Conservation (phyloP, 2,797 vertebrate genomes). For the Poecilia wingei region DNA sequence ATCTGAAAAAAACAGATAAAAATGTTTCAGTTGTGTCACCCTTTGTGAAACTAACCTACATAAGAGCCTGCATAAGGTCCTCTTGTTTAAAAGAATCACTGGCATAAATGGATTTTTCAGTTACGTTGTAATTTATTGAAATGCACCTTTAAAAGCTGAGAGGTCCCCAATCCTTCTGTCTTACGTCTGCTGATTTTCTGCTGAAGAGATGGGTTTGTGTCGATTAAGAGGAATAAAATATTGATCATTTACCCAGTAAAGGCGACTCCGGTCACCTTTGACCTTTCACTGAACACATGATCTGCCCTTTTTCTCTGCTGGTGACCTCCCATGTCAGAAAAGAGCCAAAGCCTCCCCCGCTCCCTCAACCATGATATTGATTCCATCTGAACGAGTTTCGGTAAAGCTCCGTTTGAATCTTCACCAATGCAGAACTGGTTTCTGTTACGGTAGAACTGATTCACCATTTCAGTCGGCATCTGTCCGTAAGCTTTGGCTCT, state of each 20-base stretch:
- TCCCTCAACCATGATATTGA: constrained; percentile 32
- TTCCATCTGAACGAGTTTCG: constrained; percentile 11
- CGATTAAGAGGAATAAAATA: constrained; percentile 32
- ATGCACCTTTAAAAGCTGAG: neutral
- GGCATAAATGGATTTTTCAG: neutral
- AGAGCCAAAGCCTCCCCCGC: constrained; percentile 14
- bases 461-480: constrained; percentile 27
- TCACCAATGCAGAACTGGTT: constrained; percentile 5
- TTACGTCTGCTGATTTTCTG: neutral
- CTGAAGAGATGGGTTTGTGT: neutral
- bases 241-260: constrained; percentile 29
- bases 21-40: neutral
- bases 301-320: neutral
- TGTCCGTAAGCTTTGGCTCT: constrained; percentile 32
- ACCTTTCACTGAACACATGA: constrained; percentile 40
- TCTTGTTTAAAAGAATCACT: neutral
- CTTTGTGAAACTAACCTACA: neutral
- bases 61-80: neutral
- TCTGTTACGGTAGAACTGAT: neutral
- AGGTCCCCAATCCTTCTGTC: neutral
- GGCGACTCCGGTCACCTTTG: constrained; percentile 51
- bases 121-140: neutral
- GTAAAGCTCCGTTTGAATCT: constrained; percentile 20
- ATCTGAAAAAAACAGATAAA: neutral
- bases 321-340: constrained; percentile 49